A percentile compares a stretch with the other conserved stretches of the same genome.
Conservation (phyloP, 2,113 vertebrate genomes). For the Maccullochella peelii region DNA sequence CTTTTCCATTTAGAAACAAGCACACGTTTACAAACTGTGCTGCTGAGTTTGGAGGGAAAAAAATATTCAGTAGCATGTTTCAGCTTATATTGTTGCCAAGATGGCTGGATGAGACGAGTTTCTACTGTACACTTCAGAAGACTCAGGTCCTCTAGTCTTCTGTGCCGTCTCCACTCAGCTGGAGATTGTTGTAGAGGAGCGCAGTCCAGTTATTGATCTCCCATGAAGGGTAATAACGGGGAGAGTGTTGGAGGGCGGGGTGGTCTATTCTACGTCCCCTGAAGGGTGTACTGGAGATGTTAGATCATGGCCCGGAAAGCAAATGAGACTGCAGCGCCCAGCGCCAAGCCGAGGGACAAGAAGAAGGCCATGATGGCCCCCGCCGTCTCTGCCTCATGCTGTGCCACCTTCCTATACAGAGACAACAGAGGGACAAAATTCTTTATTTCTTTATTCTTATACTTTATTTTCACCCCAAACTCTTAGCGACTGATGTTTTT, state of each 20-base stretch:
- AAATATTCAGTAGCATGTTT: constrained; percentile 29
- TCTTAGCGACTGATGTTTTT: no score
- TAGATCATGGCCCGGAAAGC: constrained; percentile 87
- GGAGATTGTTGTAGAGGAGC: neutral
- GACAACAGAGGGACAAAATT: constrained; percentile 30
- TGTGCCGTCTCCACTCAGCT: constrained; percentile 8
- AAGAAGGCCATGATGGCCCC: constrained; percentile 98
- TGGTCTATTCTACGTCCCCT: constrained; percentile 41
- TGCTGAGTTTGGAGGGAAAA: neutral
- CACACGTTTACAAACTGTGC: neutral
- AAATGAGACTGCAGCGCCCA: constrained; percentile 92
- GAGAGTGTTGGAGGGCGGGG: neutral
- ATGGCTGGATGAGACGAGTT: neutral
- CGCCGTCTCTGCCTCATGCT: constrained; percentile 92
- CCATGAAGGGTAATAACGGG: neutral
- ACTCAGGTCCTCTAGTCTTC: constrained; percentile 21
- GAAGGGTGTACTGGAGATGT: constrained; percentile 29
- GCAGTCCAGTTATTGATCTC: constrained; percentile 1
- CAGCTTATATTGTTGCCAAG: constrained; percentile 3
- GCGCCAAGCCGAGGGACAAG: constrained; percentile 92
- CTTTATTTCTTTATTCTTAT: no score
- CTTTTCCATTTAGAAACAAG: neutral
- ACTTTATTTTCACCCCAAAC: no score
- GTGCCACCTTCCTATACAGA: constrained; percentile 89
- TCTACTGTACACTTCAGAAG: constrained; percentile 5